phyloP scores from a whole-genome alignment of 2,113 vertebrate genomes.

The Tinamus guttatus region DNA sequence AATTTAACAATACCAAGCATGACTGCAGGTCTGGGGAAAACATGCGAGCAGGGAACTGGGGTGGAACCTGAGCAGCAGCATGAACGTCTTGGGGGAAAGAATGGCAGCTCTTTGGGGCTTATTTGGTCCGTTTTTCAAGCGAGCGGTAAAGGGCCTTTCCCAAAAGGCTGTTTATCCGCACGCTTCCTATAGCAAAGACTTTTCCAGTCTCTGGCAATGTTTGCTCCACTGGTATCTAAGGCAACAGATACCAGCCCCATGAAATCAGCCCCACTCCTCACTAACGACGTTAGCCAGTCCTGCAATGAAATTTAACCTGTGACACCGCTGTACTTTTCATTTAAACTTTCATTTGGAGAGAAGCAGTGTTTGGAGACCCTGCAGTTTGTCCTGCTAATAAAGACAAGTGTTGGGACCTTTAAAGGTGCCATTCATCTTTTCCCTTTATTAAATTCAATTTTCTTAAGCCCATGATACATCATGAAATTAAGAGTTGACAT shows the following conservation, averaged over 20 bases:
- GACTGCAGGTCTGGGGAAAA: neutral
- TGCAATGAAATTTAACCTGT: slow-evolving; percentile 86
- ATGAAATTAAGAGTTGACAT: slow-evolving; percentile 88
- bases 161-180: slow-evolving; percentile 62
- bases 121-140: slow-evolving; percentile 39
- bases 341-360: slow-evolving; percentile 87
- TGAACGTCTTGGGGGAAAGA: neutral
- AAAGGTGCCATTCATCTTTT: slow-evolving; percentile 87
- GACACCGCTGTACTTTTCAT: slow-evolving; percentile 87
- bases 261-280: slow-evolving; percentile 76
- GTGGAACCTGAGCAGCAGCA: neutral
- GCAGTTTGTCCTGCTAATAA: slow-evolving; percentile 86
- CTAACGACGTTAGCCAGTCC: slow-evolving; percentile 79
- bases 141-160: slow-evolving; percentile 35
- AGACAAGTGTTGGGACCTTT: slow-evolving; percentile 90
- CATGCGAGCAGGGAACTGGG: neutral
- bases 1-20: slow-evolving; percentile 21
- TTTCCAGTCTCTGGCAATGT: slow-evolving; percentile 67
- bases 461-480: slow-evolving; percentile 84
- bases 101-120: neutral
- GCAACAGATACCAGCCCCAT: slow-evolving; percentile 80
- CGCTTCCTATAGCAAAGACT: slow-evolving; percentile 6
- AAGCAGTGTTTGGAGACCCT: slow-evolving; percentile 82
- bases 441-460: slow-evolving; percentile 89
- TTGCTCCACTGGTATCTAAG: slow-evolving; percentile 76